Evolutionary conservation across 2,888 invertebrate species (phyloP).

Genomic region (Willowsia nigromaculata): DNA sequence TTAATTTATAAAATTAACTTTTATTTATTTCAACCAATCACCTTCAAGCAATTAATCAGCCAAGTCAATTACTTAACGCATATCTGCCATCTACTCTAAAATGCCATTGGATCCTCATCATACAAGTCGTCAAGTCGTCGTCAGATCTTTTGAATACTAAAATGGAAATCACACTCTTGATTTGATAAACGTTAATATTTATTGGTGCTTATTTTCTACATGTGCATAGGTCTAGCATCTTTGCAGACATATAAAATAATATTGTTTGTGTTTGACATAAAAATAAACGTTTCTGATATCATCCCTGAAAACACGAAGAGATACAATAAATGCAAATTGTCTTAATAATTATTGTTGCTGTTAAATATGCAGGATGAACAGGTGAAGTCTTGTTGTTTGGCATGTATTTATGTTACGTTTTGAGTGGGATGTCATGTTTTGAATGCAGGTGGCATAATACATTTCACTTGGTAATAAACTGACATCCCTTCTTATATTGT

Average conservation of each 20-base stretch:
- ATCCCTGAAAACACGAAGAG: slow-evolving; percentile 8
- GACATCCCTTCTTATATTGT: slow-evolving; percentile 60
- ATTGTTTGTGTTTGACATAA: slow-evolving; percentile 11
- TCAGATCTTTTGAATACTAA: slow-evolving; percentile 41
- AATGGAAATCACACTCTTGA: slow-evolving; percentile 55
- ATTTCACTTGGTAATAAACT: slow-evolving; percentile 59
- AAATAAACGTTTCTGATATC: neutral
- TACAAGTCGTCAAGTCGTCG: slow-evolving; percentile 31
- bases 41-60: slow-evolving; percentile 68
- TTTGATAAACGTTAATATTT: slow-evolving; percentile 47
- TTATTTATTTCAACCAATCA: slow-evolving; percentile 71
- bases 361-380: slow-evolving; percentile 38
- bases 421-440: slow-evolving; percentile 67
- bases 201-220: slow-evolving; percentile 22
- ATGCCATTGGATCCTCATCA: slow-evolving; percentile 26
- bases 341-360: slow-evolving; percentile 11
- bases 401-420: slow-evolving; percentile 32
- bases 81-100: slow-evolving; percentile 58
- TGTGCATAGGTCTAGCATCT: neutral
- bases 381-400: slow-evolving; percentile 56
- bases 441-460: slow-evolving; percentile 64
- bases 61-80: slow-evolving; percentile 70
- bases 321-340: slow-evolving; percentile 19
- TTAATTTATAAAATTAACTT: slow-evolving; percentile 72
- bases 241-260: neutral